These are phyloP conservation scores for Platygyra sinensis DNA, from an alignment of 64 coral and sea anemone species.

Conservation along the genomic window DNA sequence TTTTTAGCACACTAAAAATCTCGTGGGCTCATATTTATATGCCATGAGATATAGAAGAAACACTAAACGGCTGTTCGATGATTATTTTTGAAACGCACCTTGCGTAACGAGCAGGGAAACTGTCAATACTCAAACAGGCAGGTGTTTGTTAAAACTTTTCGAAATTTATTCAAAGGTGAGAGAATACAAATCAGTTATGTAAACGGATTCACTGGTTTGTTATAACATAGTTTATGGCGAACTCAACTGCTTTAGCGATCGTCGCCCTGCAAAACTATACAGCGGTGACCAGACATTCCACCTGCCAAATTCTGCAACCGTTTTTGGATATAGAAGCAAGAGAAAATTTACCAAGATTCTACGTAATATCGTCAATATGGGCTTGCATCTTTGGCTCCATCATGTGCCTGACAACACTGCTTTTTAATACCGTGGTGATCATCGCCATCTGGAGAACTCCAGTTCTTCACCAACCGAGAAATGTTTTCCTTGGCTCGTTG, in stretches of 20 bases:
- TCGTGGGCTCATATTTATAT: too few relatives aligned
- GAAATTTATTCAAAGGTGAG: too few relatives aligned
- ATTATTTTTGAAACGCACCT: too few relatives aligned
- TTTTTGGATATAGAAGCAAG: constrained; percentile 16
- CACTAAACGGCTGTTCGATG: too few relatives aligned
- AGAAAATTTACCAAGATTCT: constrained; percentile 4
- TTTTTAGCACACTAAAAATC: too few relatives aligned
- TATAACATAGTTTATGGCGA: background rate
- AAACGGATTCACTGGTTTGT: too few relatives aligned
- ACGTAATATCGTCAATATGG: background rate
- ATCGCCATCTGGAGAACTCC: constrained; percentile 38
- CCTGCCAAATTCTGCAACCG: constrained; percentile 5
- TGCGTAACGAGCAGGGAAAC: too few relatives aligned
- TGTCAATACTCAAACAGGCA: too few relatives aligned
- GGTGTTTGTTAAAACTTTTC: too few relatives aligned
- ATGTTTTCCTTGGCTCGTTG: constrained; percentile 57
- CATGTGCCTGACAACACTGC: background rate
- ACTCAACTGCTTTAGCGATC: background rate
- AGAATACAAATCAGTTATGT: too few relatives aligned
- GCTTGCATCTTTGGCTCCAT: background rate
- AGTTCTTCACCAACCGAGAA: constrained; percentile 53
- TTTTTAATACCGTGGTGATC: constrained; percentile 54
- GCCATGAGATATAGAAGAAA: too few relatives aligned
- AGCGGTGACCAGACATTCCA: background rate
- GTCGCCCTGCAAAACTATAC: background rate